Conservation (phyloP, 1,140 invertebrate genomes). For the Galleria mellonella region DNA sequence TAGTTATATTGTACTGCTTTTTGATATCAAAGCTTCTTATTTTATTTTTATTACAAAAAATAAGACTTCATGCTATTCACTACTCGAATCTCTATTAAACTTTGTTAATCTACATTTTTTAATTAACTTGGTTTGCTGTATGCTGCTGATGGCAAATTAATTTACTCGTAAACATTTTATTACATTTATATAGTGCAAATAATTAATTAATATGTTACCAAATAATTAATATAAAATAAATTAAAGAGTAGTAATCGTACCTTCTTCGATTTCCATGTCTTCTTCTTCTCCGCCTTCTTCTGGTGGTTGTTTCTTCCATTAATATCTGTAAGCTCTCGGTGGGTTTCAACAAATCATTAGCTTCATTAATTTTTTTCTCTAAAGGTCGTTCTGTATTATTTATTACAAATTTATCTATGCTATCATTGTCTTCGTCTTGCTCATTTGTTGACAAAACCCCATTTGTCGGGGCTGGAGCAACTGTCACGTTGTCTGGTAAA, state of each 20-base stretch:
- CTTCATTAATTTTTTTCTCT: conserved; percentile 31
- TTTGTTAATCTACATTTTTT: too few species aligned
- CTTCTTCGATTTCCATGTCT: conserved; percentile 62
- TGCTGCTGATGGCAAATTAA: too few species aligned
- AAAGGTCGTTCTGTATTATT: conserved; percentile 40
- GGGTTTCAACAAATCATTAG: conserved; percentile 46
- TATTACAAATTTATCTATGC: conserved; percentile 27
- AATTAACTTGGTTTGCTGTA: too few species aligned
- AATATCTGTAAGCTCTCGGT: conserved; percentile 58
- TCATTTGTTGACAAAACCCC: conserved; percentile 50
- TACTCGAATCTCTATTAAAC: too few species aligned
- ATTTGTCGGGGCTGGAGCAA: conserved; percentile 64
- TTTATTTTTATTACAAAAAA: too few species aligned
- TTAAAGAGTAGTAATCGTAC: conserved; percentile 39
- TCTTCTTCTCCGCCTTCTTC: conserved; percentile 47
- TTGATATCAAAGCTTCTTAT: too few species aligned
- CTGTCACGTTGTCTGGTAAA: conserved; percentile 50
- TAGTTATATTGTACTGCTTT: too few species aligned
- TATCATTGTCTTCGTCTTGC: conserved; percentile 37
- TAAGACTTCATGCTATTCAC: too few species aligned
- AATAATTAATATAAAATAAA: too few species aligned
- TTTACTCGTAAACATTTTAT: too few species aligned
- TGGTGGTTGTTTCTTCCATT: conserved; percentile 30
- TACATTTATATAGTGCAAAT: too few species aligned
- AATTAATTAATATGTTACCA: too few species aligned